Evolutionary conservation across 2,888 invertebrate species (phyloP), one percentile per base, ranked within the genome.

Genomic region (Melieria crassipennis): DNA sequence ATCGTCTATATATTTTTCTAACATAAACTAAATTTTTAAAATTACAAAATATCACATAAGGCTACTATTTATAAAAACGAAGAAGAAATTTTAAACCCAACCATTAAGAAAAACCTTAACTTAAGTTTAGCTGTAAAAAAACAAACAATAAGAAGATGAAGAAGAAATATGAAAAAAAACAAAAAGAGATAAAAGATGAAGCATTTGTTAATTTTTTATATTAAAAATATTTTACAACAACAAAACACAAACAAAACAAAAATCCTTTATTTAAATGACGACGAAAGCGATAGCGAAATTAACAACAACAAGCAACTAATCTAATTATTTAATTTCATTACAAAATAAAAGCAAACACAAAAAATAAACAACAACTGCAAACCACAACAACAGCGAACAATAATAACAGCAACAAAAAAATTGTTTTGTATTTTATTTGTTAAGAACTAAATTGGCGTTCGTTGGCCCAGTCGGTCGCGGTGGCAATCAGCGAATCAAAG

Each of bases 81-180:
- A 30, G 30, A 30, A 30, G 30, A 30, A 30, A 30, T 30, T 30
- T 30, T 30, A 30, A 30, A 30, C 30, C 30, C n/a, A 60, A 42
- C 10, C 43, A 43, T 60, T 42, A 30, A 60, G 11, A 30, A 60
- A 60, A 60, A 58, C 30, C 10, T 42, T 43, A 43, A 63, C 48
- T 69, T 16, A 63, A 48, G 48, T 64, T 48, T 69, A 69, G 62
- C 42, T 57, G 48, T 57, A 47, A 69, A 70, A 73, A 73, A 71
- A 72, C 71, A 72, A 70, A 72, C 72, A 72, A 74, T 52, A 73
- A 50, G 69, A 62, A 62, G 50, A 73, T 66, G 68, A 30, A 73
- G 72, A 48, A 69, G 65, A 67, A 69, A 74, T 69, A 71, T 65
- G 56, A 62, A 55, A 62, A 45, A n/a, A 47, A 74, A 73, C 62